Conservation (phyloP, 2,888 invertebrate genomes). For the Cheilosia grossa region DNA sequence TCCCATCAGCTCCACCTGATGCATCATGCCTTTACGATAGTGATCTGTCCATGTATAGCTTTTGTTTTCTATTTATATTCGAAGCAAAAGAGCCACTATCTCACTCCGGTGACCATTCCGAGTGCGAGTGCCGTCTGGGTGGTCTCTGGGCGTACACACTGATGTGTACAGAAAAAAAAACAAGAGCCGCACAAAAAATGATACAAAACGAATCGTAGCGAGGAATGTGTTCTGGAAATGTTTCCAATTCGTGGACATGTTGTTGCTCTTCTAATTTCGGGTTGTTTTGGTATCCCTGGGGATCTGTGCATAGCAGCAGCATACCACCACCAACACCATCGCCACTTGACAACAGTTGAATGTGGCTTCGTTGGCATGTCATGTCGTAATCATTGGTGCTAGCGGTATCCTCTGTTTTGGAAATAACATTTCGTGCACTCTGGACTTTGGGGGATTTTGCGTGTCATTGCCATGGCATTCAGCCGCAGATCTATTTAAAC, state of each 20-base stretch:
- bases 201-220: constrained; percentile 18
- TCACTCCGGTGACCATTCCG: constrained; percentile 60
- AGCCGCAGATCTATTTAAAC: constrained; percentile 57
- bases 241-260: constrained; percentile 72
- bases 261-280: constrained; percentile 67
- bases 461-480: constrained; percentile 43
- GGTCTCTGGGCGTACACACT: constrained; percentile 38
- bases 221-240: constrained; percentile 70
- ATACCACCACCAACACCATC: constrained; percentile 27
- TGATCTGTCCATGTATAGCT: constrained; percentile 63
- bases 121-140: constrained; percentile 59
- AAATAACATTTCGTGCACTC: constrained; percentile 54
- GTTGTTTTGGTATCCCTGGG: constrained; percentile 61
- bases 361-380: constrained; percentile 69
- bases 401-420: constrained; percentile 69
- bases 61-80: constrained; percentile 74
- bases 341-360: constrained; percentile 69
- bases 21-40: constrained; percentile 52
- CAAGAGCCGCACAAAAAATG: constrained; percentile 29
- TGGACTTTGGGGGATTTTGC: constrained; percentile 55
- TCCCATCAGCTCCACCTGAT: constrained; percentile 45
- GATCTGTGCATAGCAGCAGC: constrained; percentile 43
- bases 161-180: constrained; percentile 12
- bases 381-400: constrained; percentile 70
- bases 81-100: constrained; percentile 64